Percentiles rank a stretch among this genome's conserved stretches.
phyloP scores from a whole-genome alignment of 2,113 vertebrate genomes.

The Elaphurus davidianus region DNA sequence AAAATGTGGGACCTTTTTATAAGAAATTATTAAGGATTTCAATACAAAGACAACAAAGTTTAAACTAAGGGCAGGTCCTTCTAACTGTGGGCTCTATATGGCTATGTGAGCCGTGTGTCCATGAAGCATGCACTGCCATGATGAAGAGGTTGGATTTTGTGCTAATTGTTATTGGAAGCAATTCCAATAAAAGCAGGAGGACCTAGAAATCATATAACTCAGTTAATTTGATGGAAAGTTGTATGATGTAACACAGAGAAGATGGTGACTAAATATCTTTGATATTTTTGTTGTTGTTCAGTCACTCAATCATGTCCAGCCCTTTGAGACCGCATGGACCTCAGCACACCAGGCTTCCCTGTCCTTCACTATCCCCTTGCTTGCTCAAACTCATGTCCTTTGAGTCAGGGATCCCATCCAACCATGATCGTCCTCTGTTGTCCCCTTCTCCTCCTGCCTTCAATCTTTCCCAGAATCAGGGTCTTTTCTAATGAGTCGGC shows the following conservation, averaged over 20 bases:
- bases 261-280: not conserved
- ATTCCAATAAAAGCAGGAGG: not conserved
- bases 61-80: not conserved
- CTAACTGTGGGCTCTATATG: not conserved
- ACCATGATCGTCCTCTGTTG: not conserved
- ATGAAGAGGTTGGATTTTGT: not conserved
- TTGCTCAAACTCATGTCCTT: not conserved
- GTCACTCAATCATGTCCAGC: not conserved
- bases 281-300: not conserved
- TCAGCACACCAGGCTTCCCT: not conserved
- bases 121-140: too few relatives aligned
- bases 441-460: not conserved
- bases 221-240: not conserved
- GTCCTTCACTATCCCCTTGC: rapidly evolving
- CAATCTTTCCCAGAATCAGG: not conserved
- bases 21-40: not conserved
- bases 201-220: not conserved
- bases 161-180: not conserved
- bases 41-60: not conserved
- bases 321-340: not conserved
- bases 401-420: not conserved
- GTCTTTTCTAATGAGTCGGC: not conserved
- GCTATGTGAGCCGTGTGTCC: rapidly evolving
- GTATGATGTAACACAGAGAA: not conserved
- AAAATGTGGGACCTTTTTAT: not conserved